phyloP scores from a whole-genome alignment of 2,888 invertebrate genomes.

The Dorcus parallelipipedus region DNA sequence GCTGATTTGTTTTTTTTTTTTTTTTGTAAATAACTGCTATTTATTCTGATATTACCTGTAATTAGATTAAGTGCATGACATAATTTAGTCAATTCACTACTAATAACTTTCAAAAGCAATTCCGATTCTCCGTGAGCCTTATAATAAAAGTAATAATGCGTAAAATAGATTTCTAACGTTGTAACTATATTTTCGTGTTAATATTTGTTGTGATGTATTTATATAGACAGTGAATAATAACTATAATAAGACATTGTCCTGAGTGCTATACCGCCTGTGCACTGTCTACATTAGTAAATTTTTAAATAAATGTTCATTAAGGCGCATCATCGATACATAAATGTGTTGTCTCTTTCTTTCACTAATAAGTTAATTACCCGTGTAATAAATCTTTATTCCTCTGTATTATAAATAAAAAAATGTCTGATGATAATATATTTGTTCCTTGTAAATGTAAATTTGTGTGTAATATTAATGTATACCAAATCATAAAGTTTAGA shows the following conservation, averaged over 20 bases:
- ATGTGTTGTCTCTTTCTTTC: not conserved
- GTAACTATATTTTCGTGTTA: constrained; percentile 2
- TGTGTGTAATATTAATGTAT: constrained; percentile 30
- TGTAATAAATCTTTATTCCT: not conserved
- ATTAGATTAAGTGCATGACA: constrained; percentile 11
- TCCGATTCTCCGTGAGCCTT: constrained; percentile 21
- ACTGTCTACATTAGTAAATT: no score
- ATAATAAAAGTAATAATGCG: constrained; percentile 18
- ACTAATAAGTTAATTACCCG: not conserved
- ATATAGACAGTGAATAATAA: not conserved
- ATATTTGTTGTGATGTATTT: constrained; percentile 5
- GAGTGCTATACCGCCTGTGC: not conserved
- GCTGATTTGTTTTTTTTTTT: constrained; percentile 17
- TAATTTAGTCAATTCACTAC: not conserved
- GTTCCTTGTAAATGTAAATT: constrained; percentile 31
- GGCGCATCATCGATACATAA: not conserved
- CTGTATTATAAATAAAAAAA: constrained; percentile 9
- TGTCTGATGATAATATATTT: constrained; percentile 23
- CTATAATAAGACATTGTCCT: not conserved
- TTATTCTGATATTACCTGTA: constrained; percentile 15
- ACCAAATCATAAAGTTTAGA: constrained; percentile 26
- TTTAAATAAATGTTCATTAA: no score
- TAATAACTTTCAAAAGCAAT: constrained; percentile 20
- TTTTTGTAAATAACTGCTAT: constrained; percentile 18
- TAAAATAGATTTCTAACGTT: constrained; percentile 5